These are phyloP conservation scores for Neocrepidodera transversa DNA, from an alignment of 2,888 invertebrate species.

Conservation along the genomic window DNA sequence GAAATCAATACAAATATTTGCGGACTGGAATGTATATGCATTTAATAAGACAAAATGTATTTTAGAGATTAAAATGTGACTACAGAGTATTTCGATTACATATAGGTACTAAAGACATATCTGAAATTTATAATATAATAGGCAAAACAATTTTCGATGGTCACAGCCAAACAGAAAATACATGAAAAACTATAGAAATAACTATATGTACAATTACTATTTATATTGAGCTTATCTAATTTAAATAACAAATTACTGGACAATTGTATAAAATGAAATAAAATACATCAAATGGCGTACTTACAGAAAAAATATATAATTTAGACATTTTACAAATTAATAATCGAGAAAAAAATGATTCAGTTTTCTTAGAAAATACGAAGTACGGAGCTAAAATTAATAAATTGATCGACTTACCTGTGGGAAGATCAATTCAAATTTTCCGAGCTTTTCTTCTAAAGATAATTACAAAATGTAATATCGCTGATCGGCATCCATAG, in stretches of 20 bases:
- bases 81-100: conserved; percentile 18
- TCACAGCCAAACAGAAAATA: conserved; percentile 56
- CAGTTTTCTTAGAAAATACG: neutral
- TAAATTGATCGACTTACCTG: too few species aligned
- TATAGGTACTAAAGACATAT: neutral
- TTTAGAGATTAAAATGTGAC: neutral
- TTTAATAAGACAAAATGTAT: conserved; percentile 11
- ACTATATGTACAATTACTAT: conserved; percentile 33
- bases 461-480: too few species aligned
- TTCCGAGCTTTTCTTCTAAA: too few species aligned
- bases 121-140: neutral
- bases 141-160: conserved; percentile 35
- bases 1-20: conserved; percentile 32
- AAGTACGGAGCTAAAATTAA: conserved; percentile 15
- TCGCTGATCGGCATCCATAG: too few species aligned
- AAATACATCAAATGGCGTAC: neutral
- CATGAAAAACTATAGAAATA: conserved; percentile 33
- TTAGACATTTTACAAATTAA: too few species aligned
- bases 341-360: too few species aligned
- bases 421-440: too few species aligned
- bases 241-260: conserved; percentile 20
- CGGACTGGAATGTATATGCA: conserved; percentile 33
- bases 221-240: conserved; percentile 23
- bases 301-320: neutral
- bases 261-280: conserved; percentile 5